Conservation (phyloP, 2,888 invertebrate genomes). For the Polydesmus complanatus region DNA sequence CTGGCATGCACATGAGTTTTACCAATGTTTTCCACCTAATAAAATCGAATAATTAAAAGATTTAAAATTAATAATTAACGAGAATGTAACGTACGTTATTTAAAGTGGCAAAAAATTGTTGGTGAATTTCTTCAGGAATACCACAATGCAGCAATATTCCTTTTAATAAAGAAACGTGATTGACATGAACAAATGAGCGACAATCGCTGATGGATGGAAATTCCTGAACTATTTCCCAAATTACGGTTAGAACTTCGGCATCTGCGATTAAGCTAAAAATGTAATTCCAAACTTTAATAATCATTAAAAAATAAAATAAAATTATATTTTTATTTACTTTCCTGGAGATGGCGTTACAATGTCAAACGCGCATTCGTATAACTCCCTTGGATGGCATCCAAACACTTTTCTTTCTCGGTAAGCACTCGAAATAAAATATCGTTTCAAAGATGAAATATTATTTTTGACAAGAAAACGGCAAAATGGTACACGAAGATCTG, state of each 20-base stretch:
- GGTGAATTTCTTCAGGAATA: constrained; percentile 45
- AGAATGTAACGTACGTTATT: too few species aligned
- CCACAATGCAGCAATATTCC: constrained; percentile 66
- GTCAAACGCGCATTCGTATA: constrained; percentile 84
- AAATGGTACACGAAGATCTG: constrained; percentile 67
- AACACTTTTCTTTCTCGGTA: constrained; percentile 55
- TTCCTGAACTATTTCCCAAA: constrained; percentile 56
- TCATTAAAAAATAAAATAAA: neutral
- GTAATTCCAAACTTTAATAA: too few species aligned
- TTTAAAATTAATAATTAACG: too few species aligned
- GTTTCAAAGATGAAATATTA: constrained; percentile 57
- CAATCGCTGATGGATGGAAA: constrained; percentile 49
- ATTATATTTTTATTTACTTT: constrained; percentile 20
- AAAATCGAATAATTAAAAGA: too few species aligned
- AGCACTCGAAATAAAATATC: constrained; percentile 75
- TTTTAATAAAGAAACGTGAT: constrained; percentile 60
- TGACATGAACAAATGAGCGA: constrained; percentile 55
- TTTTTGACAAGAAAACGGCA: constrained; percentile 67
- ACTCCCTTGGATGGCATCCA: constrained; percentile 76
- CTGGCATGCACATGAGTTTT: constrained; percentile 57
- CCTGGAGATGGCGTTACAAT: constrained; percentile 56
- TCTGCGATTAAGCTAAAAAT: constrained; percentile 53
- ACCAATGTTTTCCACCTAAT: constrained; percentile 45
- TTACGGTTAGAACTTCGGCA: constrained; percentile 67
- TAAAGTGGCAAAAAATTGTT: constrained; percentile 27